Conservation (phyloP, 2,113 vertebrate genomes). For the Macroglossus sobrinus region DNA sequence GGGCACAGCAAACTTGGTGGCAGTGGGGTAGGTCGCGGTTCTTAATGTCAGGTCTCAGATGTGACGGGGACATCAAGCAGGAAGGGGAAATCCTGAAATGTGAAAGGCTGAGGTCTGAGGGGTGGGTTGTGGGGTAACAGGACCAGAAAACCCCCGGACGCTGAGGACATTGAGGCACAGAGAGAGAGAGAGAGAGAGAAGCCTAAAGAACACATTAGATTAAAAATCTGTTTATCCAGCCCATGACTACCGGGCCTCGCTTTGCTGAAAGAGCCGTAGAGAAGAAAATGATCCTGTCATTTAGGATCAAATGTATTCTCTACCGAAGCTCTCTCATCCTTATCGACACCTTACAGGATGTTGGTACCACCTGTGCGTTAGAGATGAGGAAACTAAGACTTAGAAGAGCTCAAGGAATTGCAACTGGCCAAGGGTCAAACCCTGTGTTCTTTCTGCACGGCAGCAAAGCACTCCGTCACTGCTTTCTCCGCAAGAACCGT, state of each 20-base stretch:
- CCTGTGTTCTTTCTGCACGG: neutral
- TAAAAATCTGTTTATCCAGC: neutral
- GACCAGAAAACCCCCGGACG: neutral
- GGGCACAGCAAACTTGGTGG: too few relatives aligned
- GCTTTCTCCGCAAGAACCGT: neutral
- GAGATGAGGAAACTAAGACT: neutral
- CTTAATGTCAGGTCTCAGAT: neutral
- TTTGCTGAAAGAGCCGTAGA: neutral
- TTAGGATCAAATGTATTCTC: neutral
- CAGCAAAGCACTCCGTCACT: neutral
- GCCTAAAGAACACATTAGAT: too few relatives aligned
- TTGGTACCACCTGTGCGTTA: too few relatives aligned
- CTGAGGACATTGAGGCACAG: fast-evolving
- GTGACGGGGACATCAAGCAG: fast-evolving
- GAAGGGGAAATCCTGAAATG: neutral
- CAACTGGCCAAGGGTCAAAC: neutral
- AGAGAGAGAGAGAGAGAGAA: neutral
- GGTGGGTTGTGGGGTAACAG: neutral
- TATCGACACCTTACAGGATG: too few relatives aligned
- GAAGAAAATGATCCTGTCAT: neutral
- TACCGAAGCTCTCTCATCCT: neutral
- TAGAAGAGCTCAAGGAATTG: neutral
- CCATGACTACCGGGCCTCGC: neutral
- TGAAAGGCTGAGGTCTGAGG: neutral
- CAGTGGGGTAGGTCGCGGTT: too few relatives aligned